phyloP scores from a whole-genome alignment of 2,113 vertebrate species.

The Naja naja region DNA sequence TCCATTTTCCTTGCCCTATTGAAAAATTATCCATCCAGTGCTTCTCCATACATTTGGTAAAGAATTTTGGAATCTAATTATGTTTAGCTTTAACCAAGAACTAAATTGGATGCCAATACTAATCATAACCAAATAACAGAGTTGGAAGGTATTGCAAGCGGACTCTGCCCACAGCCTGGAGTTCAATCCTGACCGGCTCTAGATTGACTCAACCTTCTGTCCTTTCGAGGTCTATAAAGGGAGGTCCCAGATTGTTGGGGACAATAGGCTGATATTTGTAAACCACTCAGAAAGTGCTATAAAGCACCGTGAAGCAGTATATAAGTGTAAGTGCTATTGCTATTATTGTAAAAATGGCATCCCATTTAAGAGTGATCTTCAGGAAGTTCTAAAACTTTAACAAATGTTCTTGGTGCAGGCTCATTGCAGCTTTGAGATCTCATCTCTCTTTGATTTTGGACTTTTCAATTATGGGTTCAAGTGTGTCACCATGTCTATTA shows the following conservation, averaged over 20 bases:
- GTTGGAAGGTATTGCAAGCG: background rate
- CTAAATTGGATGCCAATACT: background rate
- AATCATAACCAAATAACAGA: background rate
- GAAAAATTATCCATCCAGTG: background rate
- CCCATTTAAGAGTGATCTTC: background rate
- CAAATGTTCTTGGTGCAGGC: background rate
- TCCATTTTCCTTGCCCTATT: background rate
- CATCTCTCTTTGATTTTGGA: background rate
- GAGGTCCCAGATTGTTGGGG: no score
- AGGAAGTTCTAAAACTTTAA: background rate
- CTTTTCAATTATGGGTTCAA: background rate
- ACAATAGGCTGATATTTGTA: no score
- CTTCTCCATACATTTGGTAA: background rate
- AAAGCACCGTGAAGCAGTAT: no score
- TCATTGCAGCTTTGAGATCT: background rate
- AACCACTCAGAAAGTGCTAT: no score
- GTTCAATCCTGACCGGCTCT: no score
- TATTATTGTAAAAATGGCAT: background rate
- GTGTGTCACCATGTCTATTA: background rate
- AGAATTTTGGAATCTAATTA: background rate
- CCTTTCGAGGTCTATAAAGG: no score
- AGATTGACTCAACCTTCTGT: no score
- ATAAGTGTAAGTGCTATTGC: background rate
- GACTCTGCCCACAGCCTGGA: no score
- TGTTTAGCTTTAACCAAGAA: background rate